These are phyloP conservation scores for Temnopleurus reevesii DNA, from an alignment of 53 echinoderm and acorn worm genomes.

Conservation along the genomic window DNA sequence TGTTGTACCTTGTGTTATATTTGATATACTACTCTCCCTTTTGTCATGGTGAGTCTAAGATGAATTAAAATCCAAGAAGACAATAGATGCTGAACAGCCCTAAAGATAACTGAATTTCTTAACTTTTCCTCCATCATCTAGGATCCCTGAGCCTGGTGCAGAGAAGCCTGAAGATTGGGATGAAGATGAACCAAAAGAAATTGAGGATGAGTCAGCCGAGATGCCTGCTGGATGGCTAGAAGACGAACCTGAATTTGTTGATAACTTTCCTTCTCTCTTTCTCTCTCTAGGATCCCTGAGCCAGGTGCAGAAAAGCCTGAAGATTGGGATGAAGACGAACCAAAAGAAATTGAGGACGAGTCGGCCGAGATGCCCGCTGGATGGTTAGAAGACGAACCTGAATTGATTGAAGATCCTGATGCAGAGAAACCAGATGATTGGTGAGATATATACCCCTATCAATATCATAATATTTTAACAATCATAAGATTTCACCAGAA, in stretches of 20 bases:
- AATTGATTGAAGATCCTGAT: constrained; percentile 90
- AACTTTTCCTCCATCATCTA: too few relatives aligned
- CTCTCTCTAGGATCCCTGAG: constrained; percentile 72
- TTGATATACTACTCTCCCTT: too few relatives aligned
- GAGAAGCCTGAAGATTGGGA: constrained; percentile 97
- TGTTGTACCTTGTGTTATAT: too few relatives aligned
- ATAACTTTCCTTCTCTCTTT: not conserved
- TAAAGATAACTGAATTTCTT: too few relatives aligned
- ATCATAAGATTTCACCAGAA: too few relatives aligned
- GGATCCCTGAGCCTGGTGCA: constrained; percentile 88
- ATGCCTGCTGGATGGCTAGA: constrained; percentile 94
- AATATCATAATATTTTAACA: too few relatives aligned
- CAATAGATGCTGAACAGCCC: too few relatives aligned
- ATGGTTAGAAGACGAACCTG: constrained; percentile 93
- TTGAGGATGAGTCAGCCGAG: constrained; percentile 79
- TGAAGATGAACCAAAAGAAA: constrained; percentile 90
- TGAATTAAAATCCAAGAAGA: too few relatives aligned
- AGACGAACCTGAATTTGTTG: constrained; percentile 84
- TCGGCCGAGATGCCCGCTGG: constrained; percentile 88
- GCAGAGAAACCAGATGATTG: constrained; percentile 95
- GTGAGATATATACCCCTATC: constrained; percentile 56
- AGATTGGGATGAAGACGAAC: constrained; percentile 99
- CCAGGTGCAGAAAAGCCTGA: constrained; percentile 90
- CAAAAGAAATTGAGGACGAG: constrained; percentile 75
- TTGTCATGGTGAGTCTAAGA: too few relatives aligned